A percentile compares a stretch with the other conserved stretches of the same genome.
Evolutionary conservation across 1,140 invertebrate species (phyloP).

Genomic region (Anagrus nilaparvatae): DNA sequence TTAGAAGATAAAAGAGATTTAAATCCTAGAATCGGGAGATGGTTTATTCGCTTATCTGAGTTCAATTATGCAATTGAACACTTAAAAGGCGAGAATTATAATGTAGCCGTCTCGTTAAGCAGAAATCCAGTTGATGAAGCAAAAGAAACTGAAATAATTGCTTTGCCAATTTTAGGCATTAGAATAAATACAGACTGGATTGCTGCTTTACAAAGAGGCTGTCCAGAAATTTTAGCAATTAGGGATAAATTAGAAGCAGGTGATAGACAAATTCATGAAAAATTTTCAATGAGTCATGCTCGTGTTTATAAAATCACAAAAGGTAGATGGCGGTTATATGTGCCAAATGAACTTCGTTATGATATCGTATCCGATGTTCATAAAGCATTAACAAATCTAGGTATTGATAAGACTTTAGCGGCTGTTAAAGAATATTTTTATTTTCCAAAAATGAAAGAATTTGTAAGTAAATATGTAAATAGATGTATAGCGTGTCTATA

Average conservation of each 20-base stretch:
- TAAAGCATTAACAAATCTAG: not conserved
- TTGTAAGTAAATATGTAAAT: too few relatives aligned
- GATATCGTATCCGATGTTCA: constrained; percentile 12
- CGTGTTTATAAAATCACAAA: constrained; percentile 13
- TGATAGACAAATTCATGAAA: not conserved
- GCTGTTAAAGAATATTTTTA: too few relatives aligned
- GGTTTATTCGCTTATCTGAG: constrained; percentile 15
- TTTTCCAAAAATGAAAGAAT: too few relatives aligned
- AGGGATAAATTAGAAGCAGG: constrained; percentile 7
- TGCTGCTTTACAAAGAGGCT: constrained; percentile 20
- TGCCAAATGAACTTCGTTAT: constrained; percentile 18
- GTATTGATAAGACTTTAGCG: too few relatives aligned
- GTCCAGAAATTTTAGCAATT: constrained; percentile 13
- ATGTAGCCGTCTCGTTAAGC: constrained; percentile 17
- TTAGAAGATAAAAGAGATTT: constrained; percentile 20
- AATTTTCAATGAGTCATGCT: constrained; percentile 11
- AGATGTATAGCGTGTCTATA: too few relatives aligned
- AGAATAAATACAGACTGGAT: constrained; percentile 20
- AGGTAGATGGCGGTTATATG: constrained; percentile 16
- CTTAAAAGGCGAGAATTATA: constrained; percentile 8
- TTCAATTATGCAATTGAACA: too few relatives aligned
- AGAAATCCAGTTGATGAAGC: constrained; percentile 15
- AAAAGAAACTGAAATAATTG: constrained; percentile 2
- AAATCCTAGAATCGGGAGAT: constrained; percentile 19
- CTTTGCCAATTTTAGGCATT: constrained; percentile 2